Base-by-base conservation (phyloP, 1,140 invertebrate species). In the Caenorhabditis briggsae region DNA sequence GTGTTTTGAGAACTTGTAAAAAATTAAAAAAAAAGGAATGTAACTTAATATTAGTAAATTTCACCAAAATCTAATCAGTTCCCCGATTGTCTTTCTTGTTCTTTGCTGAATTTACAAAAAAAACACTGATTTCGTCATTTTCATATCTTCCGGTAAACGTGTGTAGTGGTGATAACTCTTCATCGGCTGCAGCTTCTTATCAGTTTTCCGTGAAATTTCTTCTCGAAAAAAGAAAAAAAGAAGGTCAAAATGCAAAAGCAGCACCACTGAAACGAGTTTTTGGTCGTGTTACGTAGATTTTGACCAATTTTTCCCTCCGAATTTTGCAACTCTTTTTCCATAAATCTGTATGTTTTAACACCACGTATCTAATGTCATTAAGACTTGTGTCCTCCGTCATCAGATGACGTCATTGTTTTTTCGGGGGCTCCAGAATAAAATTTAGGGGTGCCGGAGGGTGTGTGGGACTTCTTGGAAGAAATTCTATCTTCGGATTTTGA, bases 311-410 rank as follows among this genome's bases (percentile, higher is more conserved):
- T 61, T 58, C 20, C 18, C n/a, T 16, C 64, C 5, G 43, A 46
- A 70, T 7, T 43, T 46, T 43, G 64, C 20, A 46, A n/a, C 9
- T 12, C 23, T 9, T 78, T 43, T 70, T 18, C 12, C 2, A 46
- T 5, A 53, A 53, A 53, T 53, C 50, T 70, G 64, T 70, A 2
- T 14, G 8, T 20, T 25, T 70, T 70, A 46, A 41, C 64, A 70
- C 64, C n/a, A 43, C 64, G 64, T 18, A 48, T 70, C 50, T 78
- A 78, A 78, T 78, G 70, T 78, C 70, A 78, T 78, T 78, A 78
- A 18, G 41, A 9, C 2, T 12, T 3, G 64, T 18, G 64, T 43
- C n/a, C 16, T 59, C 56, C 56, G 64, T 43, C 20, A 20, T 43
- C 14, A 18, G 23, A 70, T 70, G 43, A 78, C 70, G 70, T 78